Percentiles rank a stretch among this genome's conserved stretches.
phyloP scores from a whole-genome alignment of 2,113 vertebrate genomes.

The Lates calcarifer region DNA sequence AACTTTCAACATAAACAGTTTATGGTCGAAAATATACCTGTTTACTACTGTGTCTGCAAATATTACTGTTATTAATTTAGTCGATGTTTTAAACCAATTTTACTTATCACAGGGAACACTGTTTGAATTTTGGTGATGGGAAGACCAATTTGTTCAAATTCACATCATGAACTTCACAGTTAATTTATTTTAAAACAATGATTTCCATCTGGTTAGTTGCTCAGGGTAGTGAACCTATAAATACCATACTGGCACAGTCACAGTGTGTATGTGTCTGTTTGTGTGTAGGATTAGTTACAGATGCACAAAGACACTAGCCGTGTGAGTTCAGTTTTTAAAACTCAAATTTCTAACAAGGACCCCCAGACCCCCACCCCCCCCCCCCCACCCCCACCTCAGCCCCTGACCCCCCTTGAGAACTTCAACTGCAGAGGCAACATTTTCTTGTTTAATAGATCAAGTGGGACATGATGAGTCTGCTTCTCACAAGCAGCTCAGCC shows the following conservation, averaged over 20 bases:
- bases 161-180: not conserved
- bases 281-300: not conserved
- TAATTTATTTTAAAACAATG: not conserved
- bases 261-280: conserved; percentile 10
- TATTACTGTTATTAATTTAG: not conserved
- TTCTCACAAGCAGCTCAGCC: not conserved
- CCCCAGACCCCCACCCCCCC: too few species aligned
- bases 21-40: not conserved
- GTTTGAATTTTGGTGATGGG: not conserved
- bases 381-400: too few species aligned
- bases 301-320: not conserved
- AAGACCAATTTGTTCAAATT: conserved; percentile 1
- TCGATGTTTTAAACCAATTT: not conserved
- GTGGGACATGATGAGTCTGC: not conserved
- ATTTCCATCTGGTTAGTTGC: not conserved
- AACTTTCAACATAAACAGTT: not conserved
- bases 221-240: not conserved
- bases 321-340: not conserved
- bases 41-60: not conserved
- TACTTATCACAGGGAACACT: not conserved
- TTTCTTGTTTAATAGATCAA: not conserved
- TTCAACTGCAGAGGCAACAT: not conserved
- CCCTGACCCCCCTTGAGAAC: not conserved
- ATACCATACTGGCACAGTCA: not conserved
- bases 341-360: not conserved